phyloP scores from a whole-genome alignment of 1,140 invertebrate genomes.

The Ericerus pela region DNA sequence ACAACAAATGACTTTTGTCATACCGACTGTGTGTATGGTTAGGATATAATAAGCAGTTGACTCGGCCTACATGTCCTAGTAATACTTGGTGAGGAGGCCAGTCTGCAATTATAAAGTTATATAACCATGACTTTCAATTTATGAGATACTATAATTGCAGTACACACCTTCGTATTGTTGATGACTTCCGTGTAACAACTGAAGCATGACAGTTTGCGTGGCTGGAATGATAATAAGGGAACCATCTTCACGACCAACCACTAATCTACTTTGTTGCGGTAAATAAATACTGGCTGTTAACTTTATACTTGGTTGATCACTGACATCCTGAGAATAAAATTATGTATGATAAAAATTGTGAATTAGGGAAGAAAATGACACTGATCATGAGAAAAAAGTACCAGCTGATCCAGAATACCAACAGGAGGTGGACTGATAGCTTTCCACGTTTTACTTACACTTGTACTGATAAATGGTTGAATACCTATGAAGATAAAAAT shows the following conservation, averaged over 20 bases:
- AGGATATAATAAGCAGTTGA: conserved; percentile 91
- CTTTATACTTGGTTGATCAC: conserved; percentile 43
- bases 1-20: conserved; percentile 78
- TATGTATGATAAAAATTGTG: conserved; percentile 16
- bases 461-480: conserved; percentile 57
- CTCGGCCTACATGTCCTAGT: conserved; percentile 77
- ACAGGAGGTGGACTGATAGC: conserved; percentile 71
- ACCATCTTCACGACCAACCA: conserved; percentile 89
- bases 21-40: conserved; percentile 84
- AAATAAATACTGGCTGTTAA: conserved; percentile 86
- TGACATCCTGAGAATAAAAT: conserved; percentile 13
- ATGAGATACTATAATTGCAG: not conserved
- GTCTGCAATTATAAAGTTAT: conserved; percentile 38
- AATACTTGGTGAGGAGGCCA: conserved; percentile 82
- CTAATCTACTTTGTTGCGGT: conserved; percentile 77
- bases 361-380: not conserved
- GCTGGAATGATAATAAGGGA: conserved; percentile 94
- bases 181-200: conserved; percentile 78
- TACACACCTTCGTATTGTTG: conserved; percentile 63
- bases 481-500: conserved; percentile 31
- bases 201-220: conserved; percentile 86
- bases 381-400: conserved; percentile 30
- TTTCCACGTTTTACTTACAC: conserved; percentile 69
- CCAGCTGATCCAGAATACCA: conserved; percentile 79
- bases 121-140: not conserved